Percentiles rank a stretch among this genome's conserved stretches.
Evolutionary conservation across 2,797 vertebrate genomes (phyloP).

Genomic region (Balearica regulorum): DNA sequence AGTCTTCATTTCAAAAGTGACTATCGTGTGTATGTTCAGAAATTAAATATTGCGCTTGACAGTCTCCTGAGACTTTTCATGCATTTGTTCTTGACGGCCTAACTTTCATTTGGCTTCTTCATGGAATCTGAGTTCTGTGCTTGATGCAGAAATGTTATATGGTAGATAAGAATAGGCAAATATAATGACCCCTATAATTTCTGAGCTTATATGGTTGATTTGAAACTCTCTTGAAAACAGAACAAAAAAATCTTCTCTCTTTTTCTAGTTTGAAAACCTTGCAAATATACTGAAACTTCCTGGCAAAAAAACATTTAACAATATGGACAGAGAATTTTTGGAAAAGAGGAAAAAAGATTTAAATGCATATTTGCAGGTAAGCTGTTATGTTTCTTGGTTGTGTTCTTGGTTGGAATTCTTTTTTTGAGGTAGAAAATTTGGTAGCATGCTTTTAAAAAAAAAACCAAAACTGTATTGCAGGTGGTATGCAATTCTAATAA

Average conservation of each 20-base stretch:
- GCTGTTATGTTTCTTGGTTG: not conserved
- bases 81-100: not conserved
- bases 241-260: not conserved
- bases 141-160: not conserved
- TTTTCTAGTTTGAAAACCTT: constrained; percentile 91
- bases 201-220: not conserved
- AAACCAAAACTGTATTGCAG: not conserved
- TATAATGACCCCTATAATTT: not conserved
- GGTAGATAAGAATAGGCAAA: not conserved
- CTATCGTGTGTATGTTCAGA: accelerated
- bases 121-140: not conserved
- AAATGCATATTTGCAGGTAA: constrained; percentile 96
- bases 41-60: not conserved
- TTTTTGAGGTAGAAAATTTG: not conserved
- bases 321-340: constrained; percentile 98
- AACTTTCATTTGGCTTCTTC: not conserved
- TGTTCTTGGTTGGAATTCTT: not conserved
- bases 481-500: not conserved
- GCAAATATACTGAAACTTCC: constrained; percentile 91
- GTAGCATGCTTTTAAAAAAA: not conserved
- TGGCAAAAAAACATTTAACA: constrained; percentile 98
- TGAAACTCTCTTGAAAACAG: not conserved
- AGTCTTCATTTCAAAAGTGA: not conserved
- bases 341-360: constrained; percentile 98
- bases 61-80: not conserved